A percentile compares a stretch with the other conserved stretches of the same genome.
These are phyloP conservation scores for Podiceps cristatus DNA, from an alignment of 2,113 vertebrate species.

Conservation along the genomic window DNA sequence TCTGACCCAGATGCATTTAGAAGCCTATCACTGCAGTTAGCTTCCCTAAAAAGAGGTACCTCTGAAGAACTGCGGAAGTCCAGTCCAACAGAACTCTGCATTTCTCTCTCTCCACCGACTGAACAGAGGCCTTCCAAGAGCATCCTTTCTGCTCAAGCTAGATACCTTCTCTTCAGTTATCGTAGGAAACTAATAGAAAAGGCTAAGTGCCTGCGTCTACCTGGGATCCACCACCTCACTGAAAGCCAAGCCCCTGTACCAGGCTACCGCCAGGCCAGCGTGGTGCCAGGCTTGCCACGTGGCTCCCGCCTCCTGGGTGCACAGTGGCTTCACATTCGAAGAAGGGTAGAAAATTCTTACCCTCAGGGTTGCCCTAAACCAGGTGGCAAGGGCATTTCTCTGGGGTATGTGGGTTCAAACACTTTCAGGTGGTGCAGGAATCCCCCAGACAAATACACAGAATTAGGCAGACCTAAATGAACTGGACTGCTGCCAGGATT, in stretches of 20 bases:
- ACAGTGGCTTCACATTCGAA: not conserved
- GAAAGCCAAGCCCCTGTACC: not conserved
- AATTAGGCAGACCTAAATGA: not conserved
- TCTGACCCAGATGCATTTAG: not conserved
- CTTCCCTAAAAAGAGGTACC: not conserved
- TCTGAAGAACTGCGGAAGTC: not conserved
- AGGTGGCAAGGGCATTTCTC: not conserved
- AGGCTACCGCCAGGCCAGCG: not conserved
- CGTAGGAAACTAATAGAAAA: not conserved
- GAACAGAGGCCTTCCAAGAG: not conserved
- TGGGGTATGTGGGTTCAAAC: not conserved
- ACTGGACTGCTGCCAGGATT: not conserved
- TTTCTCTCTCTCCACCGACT: not conserved
- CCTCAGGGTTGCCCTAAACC: not conserved
- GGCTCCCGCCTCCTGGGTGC: not conserved
- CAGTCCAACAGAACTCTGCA: not conserved
- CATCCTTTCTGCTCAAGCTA: not conserved
- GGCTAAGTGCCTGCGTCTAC: not conserved
- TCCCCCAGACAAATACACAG: not conserved
- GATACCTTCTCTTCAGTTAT: not conserved
- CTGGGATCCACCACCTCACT: not conserved
- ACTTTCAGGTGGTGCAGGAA: not conserved
- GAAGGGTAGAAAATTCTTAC: not conserved
- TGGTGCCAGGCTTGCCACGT: not conserved
- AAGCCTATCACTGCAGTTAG: not conserved